These are phyloP conservation scores for Epizoanthus rinbou DNA, from an alignment of 92 coral and sea anemone species.

Conservation along the genomic window DNA sequence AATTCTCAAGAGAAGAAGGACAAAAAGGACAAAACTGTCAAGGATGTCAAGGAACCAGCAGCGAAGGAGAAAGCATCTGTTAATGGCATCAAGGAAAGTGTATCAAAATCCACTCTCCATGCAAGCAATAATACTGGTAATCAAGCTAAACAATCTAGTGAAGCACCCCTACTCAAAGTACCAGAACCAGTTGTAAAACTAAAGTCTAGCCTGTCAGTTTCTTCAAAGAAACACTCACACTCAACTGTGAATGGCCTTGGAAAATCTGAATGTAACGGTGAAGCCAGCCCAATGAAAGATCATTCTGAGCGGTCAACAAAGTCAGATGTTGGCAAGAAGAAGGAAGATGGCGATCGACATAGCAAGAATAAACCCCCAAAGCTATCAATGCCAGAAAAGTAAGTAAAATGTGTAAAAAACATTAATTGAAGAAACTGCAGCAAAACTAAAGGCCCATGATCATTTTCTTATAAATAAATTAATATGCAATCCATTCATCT, in stretches of 20 bases:
- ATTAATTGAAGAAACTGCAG: too few relatives aligned
- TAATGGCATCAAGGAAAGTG: slow-evolving; percentile 4
- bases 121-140: background rate
- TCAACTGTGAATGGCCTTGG: slow-evolving; percentile 20
- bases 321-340: slow-evolving; percentile 14
- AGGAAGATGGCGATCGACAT: slow-evolving; percentile 49
- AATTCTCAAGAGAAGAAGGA: background rate
- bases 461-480: too few relatives aligned
- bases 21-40: background rate
- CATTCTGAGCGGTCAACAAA: background rate
- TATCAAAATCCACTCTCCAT: background rate
- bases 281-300: background rate
- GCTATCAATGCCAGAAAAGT: slow-evolving; percentile 61
- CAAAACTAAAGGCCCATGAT: too few relatives aligned
- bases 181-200: slow-evolving; percentile 6
- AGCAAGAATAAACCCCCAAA: slow-evolving; percentile 67
- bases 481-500: too few relatives aligned
- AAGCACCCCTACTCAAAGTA: background rate
- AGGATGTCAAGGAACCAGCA: background rate
- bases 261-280: slow-evolving; percentile 24
- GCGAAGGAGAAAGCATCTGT: background rate
- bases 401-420: background rate
- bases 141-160: slow-evolving; percentile 9
- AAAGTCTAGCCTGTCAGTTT: slow-evolving; percentile 1
- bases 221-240: slow-evolving; percentile 9